phyloP scores from a whole-genome alignment of 2,797 vertebrate species.

The Hirundo rustica region DNA sequence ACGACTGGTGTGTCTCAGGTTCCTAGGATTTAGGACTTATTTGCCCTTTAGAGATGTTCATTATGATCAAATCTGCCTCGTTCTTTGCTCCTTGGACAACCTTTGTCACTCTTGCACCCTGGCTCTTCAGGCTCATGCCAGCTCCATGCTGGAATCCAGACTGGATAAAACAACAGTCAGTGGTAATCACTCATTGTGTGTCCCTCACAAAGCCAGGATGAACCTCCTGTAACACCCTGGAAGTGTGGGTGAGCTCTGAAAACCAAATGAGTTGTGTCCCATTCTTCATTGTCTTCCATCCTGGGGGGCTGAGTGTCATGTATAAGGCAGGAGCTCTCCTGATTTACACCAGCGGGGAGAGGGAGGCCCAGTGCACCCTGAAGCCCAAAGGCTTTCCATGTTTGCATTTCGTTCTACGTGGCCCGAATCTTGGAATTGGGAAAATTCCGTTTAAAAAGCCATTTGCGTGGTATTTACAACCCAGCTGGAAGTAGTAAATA shows the following conservation, averaged over 20 bases:
- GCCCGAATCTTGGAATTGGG: not conserved
- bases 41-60: not conserved
- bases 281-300: not conserved
- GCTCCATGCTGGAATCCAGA: not conserved
- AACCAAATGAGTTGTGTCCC: not conserved
- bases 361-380: not conserved
- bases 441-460: slow-evolving; percentile 56
- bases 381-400: not conserved
- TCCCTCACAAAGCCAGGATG: not conserved
- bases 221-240: not conserved
- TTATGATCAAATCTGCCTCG: not conserved
- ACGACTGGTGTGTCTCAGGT: fast-evolving
- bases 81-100: not conserved
- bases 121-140: not conserved
- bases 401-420: not conserved
- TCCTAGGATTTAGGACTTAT: not conserved
- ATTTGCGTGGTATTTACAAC: slow-evolving; percentile 54
- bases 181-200: slow-evolving; percentile 35
- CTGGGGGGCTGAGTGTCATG: not conserved
- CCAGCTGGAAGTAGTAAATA: slow-evolving; percentile 68
- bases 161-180: not conserved
- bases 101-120: not conserved
- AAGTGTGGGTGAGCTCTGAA: not conserved
- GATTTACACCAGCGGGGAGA: not conserved
- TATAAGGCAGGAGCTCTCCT: not conserved